Evolutionary conservation across 2,888 invertebrate genomes (phyloP), one percentile per base, ranked within the genome.

Genomic region (Deroplatys truncata): DNA sequence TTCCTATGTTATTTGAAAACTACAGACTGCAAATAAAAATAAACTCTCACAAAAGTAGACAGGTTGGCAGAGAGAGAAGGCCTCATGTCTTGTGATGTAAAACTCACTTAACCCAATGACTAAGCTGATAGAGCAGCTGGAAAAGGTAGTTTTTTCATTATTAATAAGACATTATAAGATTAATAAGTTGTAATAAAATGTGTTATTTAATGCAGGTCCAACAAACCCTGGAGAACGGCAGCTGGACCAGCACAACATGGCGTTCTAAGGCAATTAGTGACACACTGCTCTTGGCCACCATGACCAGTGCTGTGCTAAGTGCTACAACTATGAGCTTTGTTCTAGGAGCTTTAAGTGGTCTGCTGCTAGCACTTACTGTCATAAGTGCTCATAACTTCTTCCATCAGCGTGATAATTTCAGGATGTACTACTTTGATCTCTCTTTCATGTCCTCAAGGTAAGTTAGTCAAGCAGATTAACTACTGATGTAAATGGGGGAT

Each of bases 351-450:
- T 82, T 96, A 49, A 94, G 95, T 29, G 97, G 96, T 0, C 89
- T 95, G 4, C 93, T 95, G 2, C 92, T 97, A 2, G 94, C 95
- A 0, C 95, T 96, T 94, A 93, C 95, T 0, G 82, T 82, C 72
- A 94, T 96, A 25, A 94, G 95, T 4, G 95, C 96, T 0, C 98
- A 98, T 92, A 98, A 97, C 92, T 98, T 96, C 92, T 96, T 97
- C 91, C 98, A 98, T 92, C 95, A 95, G 91, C 95, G 94, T 90
- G 96, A 97, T 90, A 97, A 96, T 92, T 97, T 96, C 95, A 95
- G 97, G 89, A 97, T 97, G 96, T 96, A 96, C 92, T 95, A 96
- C 90, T 97, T 97, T 92, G 97, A 97, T 92, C 93, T 98, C 90
- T 94, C 95, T 29, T 92, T 96, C 91, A 94, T 97, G 94, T 95